Percentiles rank a stretch among this genome's conserved stretches.
Conservation (phyloP, 2,113 vertebrate genomes). For the Carassius gibelio region DNA sequence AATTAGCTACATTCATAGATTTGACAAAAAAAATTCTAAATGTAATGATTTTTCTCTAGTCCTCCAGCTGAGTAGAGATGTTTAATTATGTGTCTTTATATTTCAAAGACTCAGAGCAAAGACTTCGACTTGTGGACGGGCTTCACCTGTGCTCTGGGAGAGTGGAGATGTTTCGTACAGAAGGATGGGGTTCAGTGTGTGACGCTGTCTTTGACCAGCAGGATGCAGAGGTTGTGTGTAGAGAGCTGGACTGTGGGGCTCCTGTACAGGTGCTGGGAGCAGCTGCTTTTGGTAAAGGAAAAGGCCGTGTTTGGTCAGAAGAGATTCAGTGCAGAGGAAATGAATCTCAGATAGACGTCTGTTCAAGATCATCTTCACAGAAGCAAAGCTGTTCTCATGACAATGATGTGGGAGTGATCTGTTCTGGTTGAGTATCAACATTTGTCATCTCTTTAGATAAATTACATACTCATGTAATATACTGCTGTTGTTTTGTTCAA, state of each 20-base stretch:
- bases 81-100: not conserved
- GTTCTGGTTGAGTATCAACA: not conserved
- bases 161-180: not conserved
- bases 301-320: no score
- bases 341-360: not conserved
- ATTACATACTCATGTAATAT: no score
- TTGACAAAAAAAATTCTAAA: not conserved
- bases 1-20: not conserved
- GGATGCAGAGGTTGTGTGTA: no score
- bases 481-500: no score
- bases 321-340: not conserved
- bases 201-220: not conserved
- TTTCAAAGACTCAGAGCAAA: not conserved
- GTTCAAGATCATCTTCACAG: not conserved
- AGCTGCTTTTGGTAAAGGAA: no score
- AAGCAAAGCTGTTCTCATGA: not conserved
- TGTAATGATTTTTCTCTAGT: not conserved
- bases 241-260: no score
- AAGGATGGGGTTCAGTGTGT: not conserved
- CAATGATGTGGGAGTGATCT: not conserved
- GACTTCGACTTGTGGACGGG: constrained; percentile 2
- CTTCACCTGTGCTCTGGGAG: constrained; percentile 31
- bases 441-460: not conserved
- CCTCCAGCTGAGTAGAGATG: not conserved
- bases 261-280: no score